Evolutionary conservation across 2,888 invertebrate species (phyloP).

Genomic region (Orthosia gracilis): DNA sequence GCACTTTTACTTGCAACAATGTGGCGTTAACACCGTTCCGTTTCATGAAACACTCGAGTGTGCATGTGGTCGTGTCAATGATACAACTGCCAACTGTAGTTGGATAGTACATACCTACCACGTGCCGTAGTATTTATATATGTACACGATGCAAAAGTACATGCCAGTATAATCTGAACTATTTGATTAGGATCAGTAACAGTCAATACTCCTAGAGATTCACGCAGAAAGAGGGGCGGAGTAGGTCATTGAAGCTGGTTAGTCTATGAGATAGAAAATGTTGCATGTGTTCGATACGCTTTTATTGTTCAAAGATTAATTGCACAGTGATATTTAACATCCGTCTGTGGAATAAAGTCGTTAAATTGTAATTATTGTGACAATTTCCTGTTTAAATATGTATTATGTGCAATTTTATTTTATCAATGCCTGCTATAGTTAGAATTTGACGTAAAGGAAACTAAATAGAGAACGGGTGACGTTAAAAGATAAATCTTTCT

Average conservation of each 20-base stretch:
- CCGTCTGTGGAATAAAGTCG: conserved; percentile 53
- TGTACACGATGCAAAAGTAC: conserved; percentile 62
- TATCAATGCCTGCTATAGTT: conserved; percentile 18
- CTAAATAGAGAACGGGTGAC: conserved; percentile 38
- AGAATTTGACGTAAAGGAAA: conserved; percentile 41
- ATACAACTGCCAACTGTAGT: conserved; percentile 80
- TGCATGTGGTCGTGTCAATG: conserved; percentile 72
- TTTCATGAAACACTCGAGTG: conserved; percentile 43
- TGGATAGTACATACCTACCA: conserved; percentile 77
- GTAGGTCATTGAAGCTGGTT: conserved; percentile 64
- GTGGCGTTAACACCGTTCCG: conserved; percentile 58
- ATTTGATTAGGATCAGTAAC: conserved; percentile 55
- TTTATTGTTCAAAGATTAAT: conserved; percentile 70
- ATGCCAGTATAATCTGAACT: conserved; percentile 72
- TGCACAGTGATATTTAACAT: conserved; percentile 68
- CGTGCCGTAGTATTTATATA: conserved; percentile 76
- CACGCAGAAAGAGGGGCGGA: conserved; percentile 23
- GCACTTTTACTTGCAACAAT: conserved; percentile 50
- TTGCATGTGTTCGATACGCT: conserved; percentile 59
- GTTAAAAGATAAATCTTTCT: conserved; percentile 48
- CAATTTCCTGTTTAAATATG: conserved; percentile 55
- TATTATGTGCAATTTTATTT: conserved; percentile 19
- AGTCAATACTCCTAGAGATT: conserved; percentile 22
- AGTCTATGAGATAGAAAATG: conserved; percentile 68
- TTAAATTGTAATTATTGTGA: conserved; percentile 52